Evolutionary conservation across 2,888 invertebrate species (phyloP), one percentile per base, ranked within the genome.

Genomic region (Tiliacea aurago): DNA sequence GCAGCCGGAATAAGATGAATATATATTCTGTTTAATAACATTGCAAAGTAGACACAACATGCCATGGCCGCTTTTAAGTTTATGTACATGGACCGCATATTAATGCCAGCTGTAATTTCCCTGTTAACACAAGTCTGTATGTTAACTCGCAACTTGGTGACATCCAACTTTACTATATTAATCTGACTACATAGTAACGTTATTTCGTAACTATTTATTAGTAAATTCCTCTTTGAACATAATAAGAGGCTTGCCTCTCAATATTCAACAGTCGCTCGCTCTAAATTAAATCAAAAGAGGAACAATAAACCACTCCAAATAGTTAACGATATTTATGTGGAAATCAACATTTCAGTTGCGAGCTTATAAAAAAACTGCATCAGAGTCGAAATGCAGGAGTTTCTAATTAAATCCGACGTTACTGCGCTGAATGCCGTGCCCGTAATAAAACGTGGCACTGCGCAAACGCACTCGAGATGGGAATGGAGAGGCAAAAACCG

Each of bases 371-470:
- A 80, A 86, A 78, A 73, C 73, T 70, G 76, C 76, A 77, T 87
- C 83, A 78, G 84, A 86, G 84, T 80, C 80, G 84, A 85, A 84
- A 85, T 88, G 87, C 80, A 87, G 87, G 85, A 82, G 80, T 87
- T 87, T 87, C 89, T 90, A 91, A 92, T 92, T 92, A 90, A 92
- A 90, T 86, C 86, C 81, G 84, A 90, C 90, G 85, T 88, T 88
- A 90, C 89, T 88, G 91, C 86, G 87, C 86, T 89, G 89, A 87
- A 88, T 86, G 85, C 86, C 73, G 83, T 76, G 80, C 81, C 85
- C 73, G 83, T 74, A 81, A 87, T 88, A 87, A 88, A 89, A 91
- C 90, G 89, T 88, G 80, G 79, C 87, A 85, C 84, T 89, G 88
- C 88, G 87, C 89, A 82, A 86, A 86, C 88, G 87, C 88, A 89